A percentile compares a stretch with the other conserved stretches of the same genome.
Conservation (phyloP, 2,113 vertebrate genomes). For the Lontra canadensis region DNA sequence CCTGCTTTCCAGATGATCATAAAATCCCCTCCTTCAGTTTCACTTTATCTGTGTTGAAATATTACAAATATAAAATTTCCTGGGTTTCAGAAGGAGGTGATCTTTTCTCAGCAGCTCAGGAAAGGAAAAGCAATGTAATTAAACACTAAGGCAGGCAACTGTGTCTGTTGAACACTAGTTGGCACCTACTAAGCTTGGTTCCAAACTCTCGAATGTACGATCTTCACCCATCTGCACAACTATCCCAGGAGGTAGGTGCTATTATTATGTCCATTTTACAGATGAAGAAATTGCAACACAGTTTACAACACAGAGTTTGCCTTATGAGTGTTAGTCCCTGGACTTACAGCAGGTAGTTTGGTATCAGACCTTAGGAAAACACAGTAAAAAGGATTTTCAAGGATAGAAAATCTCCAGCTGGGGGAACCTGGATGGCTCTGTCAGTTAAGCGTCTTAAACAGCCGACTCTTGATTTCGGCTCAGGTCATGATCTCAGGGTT, state of each 20-base stretch:
- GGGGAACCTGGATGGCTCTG: background rate
- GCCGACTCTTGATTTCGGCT: background rate
- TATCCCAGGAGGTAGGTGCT: background rate
- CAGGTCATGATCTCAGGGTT: background rate
- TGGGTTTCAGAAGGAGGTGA: background rate
- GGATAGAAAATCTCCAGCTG: background rate
- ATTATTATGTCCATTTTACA: background rate
- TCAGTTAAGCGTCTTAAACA: background rate
- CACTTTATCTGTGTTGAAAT: background rate
- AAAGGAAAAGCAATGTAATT: background rate
- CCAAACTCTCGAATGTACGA: rapidly evolving
- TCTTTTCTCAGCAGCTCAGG: background rate
- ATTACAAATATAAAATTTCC: background rate
- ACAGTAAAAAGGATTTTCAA: background rate
- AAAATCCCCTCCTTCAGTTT: background rate
- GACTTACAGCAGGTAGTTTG: background rate
- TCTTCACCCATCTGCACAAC: background rate
- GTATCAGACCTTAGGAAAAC: background rate
- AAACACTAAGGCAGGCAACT: rapidly evolving
- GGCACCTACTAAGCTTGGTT: background rate
- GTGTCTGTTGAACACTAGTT: background rate
- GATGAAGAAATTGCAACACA: background rate
- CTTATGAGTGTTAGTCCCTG: background rate
- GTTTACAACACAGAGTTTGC: no score
- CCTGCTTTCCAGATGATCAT: background rate